Base-by-base conservation (phyloP, 2,888 invertebrate genomes). In the Acleris literana region DNA sequence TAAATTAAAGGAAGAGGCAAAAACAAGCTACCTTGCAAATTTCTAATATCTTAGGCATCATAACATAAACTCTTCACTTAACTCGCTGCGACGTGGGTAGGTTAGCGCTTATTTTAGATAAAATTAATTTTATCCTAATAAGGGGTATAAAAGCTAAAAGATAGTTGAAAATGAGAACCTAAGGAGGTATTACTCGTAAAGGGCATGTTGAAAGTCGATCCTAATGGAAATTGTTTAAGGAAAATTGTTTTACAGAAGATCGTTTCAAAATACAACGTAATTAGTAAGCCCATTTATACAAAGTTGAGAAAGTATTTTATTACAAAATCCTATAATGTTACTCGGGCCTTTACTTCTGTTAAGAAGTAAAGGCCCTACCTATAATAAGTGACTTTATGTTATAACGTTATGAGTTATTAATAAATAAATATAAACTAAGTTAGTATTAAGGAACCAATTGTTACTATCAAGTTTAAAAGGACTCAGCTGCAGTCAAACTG, bases 221-320 rank as follows among this genome's bases (percentile, higher is more conserved):
- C 53, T 53, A 61, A 53, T 61, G 46, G 18, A 61, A 46, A 61
- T 53, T 61, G 53, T 53, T 52, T 61, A 25, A 25, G 9, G 29
- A 22, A 60, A 52, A 52, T 60, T 60, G 60, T 60, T 60, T 52
- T 53, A 61, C 61, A 46, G 7, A 53, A 52, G 61, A 61, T 17
- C 43, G 53, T 52, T 44, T 52, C 44, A 17, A 46, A 44, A 61
- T 46, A 53, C 53, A 53, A 61, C 29, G 46, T 61, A 61, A 61
- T 53, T 61, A 53, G 29, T 53, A 29, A 46, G 25, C 22, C 53
- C 61, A 44, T 61, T 53, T 43, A 53, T 51, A 59, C 20, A 48
- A 52, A 52, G 39, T 52, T 43, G 52, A 52, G 52, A 44, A 51
- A 52, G 39, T 60, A 60, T 52, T 60, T 43, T 22, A 33, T 49